These are phyloP conservation scores for Pterobdella sp. DNA, from an alignment of 2,888 invertebrate species.

Conservation along the genomic window DNA sequence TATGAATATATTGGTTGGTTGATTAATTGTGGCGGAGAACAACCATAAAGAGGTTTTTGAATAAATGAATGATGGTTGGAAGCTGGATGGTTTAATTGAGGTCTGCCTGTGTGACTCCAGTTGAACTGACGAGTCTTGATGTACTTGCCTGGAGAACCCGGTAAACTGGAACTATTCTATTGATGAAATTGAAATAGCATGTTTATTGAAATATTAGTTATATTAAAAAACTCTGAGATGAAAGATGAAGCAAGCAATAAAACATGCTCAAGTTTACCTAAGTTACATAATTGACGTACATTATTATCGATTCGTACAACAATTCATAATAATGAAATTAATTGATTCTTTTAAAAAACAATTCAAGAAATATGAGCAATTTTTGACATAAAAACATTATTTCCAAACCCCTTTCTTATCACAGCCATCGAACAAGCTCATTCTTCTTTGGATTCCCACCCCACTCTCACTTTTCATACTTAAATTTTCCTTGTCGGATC, in stretches of 20 bases:
- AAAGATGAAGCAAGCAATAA: too few relatives aligned
- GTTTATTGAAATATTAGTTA: too few relatives aligned
- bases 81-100: background rate
- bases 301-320: too few relatives aligned
- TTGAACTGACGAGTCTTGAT: constrained; percentile 66
- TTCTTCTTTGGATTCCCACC: constrained; percentile 31
- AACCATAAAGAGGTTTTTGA: constrained; percentile 1
- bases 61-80: background rate
- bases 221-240: too few relatives aligned
- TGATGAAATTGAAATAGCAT: constrained; percentile 58
- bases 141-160: constrained; percentile 80
- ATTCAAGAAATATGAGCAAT: too few relatives aligned
- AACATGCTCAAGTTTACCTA: too few relatives aligned
- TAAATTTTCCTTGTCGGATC: constrained; percentile 29
- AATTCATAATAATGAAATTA: too few relatives aligned
- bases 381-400: too few relatives aligned
- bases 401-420: constrained; percentile 64
- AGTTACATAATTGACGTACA: too few relatives aligned
- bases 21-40: background rate
- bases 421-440: constrained; percentile 54
- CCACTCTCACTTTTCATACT: constrained; percentile 34
- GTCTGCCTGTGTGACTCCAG: constrained; percentile 35
- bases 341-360: too few relatives aligned
- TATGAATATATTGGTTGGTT: constrained; percentile 48
- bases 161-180: constrained; percentile 62